Conservation (phyloP, 2,888 invertebrate species). For the Eilema sororculum region DNA sequence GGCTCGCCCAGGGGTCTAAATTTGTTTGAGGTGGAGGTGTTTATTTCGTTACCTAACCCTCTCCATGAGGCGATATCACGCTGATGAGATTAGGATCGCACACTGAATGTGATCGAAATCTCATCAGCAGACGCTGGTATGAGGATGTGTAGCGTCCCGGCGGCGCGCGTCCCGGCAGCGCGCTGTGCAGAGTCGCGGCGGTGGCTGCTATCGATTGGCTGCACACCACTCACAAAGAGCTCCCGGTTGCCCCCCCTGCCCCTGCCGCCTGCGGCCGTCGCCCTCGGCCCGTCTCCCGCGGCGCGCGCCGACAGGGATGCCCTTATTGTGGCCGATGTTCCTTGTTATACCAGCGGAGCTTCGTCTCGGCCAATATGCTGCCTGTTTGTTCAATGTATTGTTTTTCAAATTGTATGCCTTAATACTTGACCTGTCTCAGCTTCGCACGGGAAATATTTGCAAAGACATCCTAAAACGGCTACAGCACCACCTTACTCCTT, state of each 20-base stretch:
- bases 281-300: constrained; percentile 11
- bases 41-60: too few species aligned
- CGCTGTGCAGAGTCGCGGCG: constrained; percentile 28
- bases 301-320: constrained; percentile 23
- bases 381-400: background rate
- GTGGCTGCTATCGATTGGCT: constrained; percentile 68
- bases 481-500: too few species aligned
- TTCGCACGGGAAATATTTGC: background rate
- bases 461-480: too few species aligned
- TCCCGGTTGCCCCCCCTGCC: constrained; percentile 37
- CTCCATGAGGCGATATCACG: background rate
- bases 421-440: background rate
- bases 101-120: background rate
- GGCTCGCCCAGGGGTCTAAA: too few species aligned
- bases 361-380: background rate
- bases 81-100: background rate
- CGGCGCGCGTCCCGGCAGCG: background rate
- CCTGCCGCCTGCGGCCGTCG: constrained; percentile 6
- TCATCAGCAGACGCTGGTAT: background rate
- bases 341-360: constrained; percentile 13
- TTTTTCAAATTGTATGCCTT: background rate
- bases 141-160: background rate
- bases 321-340: constrained; percentile 25
- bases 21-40: too few species aligned
- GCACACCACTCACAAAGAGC: constrained; percentile 62